These are phyloP conservation scores for Heliconius erato DNA, from an alignment of 2,888 invertebrate genomes.

Conservation along the genomic window DNA sequence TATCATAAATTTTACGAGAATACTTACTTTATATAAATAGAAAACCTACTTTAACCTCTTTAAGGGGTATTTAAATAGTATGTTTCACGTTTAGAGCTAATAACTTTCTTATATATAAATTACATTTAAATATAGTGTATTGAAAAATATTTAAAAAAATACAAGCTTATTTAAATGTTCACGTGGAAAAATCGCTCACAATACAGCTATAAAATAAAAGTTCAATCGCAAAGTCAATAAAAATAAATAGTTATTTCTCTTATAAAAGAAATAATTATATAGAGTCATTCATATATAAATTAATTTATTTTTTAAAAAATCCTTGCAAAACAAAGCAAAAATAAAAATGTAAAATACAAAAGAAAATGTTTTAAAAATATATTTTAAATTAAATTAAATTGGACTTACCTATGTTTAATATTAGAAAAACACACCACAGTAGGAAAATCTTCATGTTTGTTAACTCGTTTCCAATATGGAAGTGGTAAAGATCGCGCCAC, in stretches of 20 bases:
- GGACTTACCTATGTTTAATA: slow-evolving; percentile 20
- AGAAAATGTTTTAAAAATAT: neutral
- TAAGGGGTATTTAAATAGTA: no score
- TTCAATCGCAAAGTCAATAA: neutral
- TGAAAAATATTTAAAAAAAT: neutral
- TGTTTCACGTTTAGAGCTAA: no score
- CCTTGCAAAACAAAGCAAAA: no score
- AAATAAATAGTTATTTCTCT: neutral
- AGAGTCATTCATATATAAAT: no score
- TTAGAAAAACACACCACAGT: slow-evolving; percentile 19
- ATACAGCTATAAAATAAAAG: neutral
- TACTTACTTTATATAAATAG: no score
- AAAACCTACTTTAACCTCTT: no score
- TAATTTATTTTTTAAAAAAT: no score
- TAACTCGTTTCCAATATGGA: slow-evolving; percentile 26
- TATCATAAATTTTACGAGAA: no score
- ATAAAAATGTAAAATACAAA: neutral
- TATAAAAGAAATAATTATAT: no score
- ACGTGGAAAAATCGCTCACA: neutral
- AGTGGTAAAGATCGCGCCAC: slow-evolving; percentile 33
- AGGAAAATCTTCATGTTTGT: slow-evolving; percentile 24
- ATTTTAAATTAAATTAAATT: no score
- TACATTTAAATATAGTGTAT: neutral
- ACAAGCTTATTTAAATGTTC: neutral
- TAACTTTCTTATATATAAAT: no score